These are phyloP conservation scores for Aptenodytes forsteri DNA, from an alignment of 2,113 vertebrate genomes.

Conservation along the genomic window DNA sequence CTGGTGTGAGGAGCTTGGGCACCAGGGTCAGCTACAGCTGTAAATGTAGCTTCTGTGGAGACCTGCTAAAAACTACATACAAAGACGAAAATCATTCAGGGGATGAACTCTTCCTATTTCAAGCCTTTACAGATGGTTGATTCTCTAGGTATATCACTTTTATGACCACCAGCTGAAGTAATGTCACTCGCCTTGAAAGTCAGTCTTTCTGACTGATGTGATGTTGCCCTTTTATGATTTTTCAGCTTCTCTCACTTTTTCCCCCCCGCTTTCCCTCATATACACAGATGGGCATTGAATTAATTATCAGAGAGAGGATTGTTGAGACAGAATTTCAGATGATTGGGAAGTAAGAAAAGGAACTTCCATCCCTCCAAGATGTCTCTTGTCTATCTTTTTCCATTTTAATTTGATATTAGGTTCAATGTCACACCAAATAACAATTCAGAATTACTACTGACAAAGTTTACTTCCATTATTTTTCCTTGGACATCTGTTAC, in stretches of 20 bases:
- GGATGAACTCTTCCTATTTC: neutral
- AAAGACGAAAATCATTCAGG: neutral
- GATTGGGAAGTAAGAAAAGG: neutral
- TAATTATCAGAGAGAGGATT: neutral
- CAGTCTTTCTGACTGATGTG: neutral
- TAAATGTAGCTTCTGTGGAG: neutral
- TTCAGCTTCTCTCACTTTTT: neutral
- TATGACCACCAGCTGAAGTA: conserved; percentile 21
- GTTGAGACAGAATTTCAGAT: neutral
- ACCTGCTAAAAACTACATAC: neutral
- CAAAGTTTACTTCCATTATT: neutral
- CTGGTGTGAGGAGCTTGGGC: neutral
- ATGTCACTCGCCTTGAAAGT: conserved; percentile 40
- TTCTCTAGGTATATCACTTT: conserved; percentile 23
- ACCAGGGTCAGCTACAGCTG: neutral
- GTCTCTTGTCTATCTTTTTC: neutral
- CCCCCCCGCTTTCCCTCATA: neutral
- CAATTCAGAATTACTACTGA: neutral
- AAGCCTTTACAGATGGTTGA: neutral
- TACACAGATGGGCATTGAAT: neutral
- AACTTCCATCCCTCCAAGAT: neutral
- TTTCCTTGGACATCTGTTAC: neutral
- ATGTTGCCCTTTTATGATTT: neutral
- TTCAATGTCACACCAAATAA: neutral
- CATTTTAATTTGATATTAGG: neutral